Percentiles rank a stretch among this genome's conserved stretches.
phyloP scores from a whole-genome alignment of 2,888 invertebrate species.

The Apantesis nais region DNA sequence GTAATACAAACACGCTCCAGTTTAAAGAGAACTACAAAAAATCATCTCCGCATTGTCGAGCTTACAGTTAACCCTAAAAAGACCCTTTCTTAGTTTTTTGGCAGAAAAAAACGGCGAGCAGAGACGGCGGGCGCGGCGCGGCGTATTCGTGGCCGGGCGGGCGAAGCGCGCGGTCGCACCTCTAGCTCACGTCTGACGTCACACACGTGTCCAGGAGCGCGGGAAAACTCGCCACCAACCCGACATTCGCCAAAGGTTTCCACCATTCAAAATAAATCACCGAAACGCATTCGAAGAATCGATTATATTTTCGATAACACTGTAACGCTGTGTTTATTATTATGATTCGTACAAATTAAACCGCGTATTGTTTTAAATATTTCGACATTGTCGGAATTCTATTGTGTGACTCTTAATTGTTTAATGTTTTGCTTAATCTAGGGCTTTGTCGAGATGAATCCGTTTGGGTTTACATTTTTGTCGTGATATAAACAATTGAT shows the following conservation, averaged over 20 bases:
- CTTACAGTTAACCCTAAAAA: constrained; percentile 80
- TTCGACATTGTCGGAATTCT: constrained; percentile 78
- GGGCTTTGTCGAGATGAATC: constrained; percentile 70
- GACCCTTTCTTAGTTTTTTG: constrained; percentile 81
- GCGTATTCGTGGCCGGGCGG: constrained; percentile 79
- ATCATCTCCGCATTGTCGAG: constrained; percentile 63
- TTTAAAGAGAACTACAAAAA: constrained; percentile 56
- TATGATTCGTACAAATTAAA: constrained; percentile 75
- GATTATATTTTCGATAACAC: constrained; percentile 66
- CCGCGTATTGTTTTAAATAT: constrained; percentile 78
- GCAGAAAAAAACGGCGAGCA: constrained; percentile 71
- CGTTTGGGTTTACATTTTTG: constrained; percentile 73
- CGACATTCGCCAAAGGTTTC: constrained; percentile 45
- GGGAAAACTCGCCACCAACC: constrained; percentile 72
- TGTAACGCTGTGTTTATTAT: constrained; percentile 74
- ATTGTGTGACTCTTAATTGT: constrained; percentile 78
- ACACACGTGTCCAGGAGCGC: constrained; percentile 71
- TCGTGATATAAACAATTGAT: constrained; percentile 80
- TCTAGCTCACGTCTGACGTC: constrained; percentile 52
- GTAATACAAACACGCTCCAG: constrained; percentile 56
- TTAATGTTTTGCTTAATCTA: constrained; percentile 72
- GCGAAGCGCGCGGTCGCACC: constrained; percentile 77
- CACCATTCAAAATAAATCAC: constrained; percentile 52
- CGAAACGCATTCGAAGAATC: constrained; percentile 55
- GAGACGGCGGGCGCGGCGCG: constrained; percentile 59